phyloP scores from a whole-genome alignment of 2,888 invertebrate genomes.

The Lycaena phlaeas region DNA sequence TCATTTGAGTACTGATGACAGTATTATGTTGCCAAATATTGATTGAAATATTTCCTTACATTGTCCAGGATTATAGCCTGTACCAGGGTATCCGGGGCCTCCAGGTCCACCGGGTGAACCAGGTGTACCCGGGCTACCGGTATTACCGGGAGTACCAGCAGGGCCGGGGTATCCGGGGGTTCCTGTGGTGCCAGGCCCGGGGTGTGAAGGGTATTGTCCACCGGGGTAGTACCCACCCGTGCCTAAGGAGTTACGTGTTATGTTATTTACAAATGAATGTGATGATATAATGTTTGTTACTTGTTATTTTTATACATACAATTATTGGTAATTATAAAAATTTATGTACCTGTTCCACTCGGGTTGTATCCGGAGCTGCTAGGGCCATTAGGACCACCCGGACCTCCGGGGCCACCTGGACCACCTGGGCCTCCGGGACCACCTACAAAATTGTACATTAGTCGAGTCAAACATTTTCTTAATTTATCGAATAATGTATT shows the following conservation, averaged over 20 bases:
- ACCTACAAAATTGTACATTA: no score
- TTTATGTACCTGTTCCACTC: no score
- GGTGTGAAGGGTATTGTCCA: constrained; percentile 15
- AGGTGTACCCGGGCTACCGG: constrained; percentile 21
- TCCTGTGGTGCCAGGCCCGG: no score
- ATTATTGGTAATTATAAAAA: no score
- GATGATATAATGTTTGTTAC: background rate
- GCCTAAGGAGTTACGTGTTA: background rate
- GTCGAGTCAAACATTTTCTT: no score
- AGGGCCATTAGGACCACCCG: constrained; percentile 25
- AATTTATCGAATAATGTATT: no score
- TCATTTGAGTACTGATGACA: no score
- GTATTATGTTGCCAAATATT: no score
- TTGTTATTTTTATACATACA: no score
- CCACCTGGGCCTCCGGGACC: constrained; percentile 29
- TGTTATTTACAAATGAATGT: no score
- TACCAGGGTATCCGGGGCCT: constrained; percentile 12
- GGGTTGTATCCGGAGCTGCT: no score
- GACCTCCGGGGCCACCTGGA: constrained; percentile 22
- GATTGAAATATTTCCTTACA: no score
- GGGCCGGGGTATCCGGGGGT: constrained; percentile 37
- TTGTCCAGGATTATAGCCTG: constrained; percentile 31
- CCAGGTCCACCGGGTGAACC: constrained; percentile 17
- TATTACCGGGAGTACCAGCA: constrained; percentile 32
- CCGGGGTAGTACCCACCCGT: constrained; percentile 11